These are phyloP conservation scores for Cassiopea xamachana DNA, from an alignment of 30 jellyfish, hydroid and myxozoan species.

Conservation along the genomic window DNA sequence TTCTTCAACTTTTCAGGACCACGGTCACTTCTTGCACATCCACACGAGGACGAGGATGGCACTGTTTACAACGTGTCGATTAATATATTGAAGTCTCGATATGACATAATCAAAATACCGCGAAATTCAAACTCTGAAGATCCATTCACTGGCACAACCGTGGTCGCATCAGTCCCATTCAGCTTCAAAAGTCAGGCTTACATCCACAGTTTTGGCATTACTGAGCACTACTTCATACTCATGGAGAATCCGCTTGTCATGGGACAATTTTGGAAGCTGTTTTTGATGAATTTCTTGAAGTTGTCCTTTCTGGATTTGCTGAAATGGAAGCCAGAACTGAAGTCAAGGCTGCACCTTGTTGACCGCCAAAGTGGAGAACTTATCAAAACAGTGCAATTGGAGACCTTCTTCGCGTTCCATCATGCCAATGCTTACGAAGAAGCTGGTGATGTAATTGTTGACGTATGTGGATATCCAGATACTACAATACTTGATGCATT, in stretches of 20 bases:
- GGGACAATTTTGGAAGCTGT: conserved; percentile 13
- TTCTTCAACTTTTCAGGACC: conserved; percentile 29
- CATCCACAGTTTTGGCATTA: conserved; percentile 81
- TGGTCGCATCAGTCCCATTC: conserved; percentile 55
- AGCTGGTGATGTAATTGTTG: conserved; percentile 51
- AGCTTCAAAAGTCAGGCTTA: conserved; percentile 65
- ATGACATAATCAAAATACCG: conserved; percentile 62
- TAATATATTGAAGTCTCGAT: conserved; percentile 12
- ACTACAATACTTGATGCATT: conserved; percentile 69
- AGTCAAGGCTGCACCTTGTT: conserved; percentile 65
- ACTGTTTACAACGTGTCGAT: conserved; percentile 52
- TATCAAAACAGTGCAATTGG: conserved; percentile 30
- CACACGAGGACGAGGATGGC: conserved; percentile 65
- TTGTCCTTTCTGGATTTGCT: conserved; percentile 65
- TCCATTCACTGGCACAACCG: conserved; percentile 64
- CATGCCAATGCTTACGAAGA: conserved; percentile 82
- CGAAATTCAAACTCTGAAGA: background rate
- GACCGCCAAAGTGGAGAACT: conserved; percentile 66
- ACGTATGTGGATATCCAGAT: conserved; percentile 80
- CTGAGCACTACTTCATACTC: conserved; percentile 63
- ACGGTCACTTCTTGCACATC: conserved; percentile 68
- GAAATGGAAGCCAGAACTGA: conserved; percentile 75
- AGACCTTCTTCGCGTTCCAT: conserved; percentile 65
- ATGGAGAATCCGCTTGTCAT: conserved; percentile 72
- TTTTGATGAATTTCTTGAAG: conserved; percentile 67